These are phyloP conservation scores for Nomada ferruginata DNA, from an alignment of 2,888 invertebrate species.

Conservation along the genomic window DNA sequence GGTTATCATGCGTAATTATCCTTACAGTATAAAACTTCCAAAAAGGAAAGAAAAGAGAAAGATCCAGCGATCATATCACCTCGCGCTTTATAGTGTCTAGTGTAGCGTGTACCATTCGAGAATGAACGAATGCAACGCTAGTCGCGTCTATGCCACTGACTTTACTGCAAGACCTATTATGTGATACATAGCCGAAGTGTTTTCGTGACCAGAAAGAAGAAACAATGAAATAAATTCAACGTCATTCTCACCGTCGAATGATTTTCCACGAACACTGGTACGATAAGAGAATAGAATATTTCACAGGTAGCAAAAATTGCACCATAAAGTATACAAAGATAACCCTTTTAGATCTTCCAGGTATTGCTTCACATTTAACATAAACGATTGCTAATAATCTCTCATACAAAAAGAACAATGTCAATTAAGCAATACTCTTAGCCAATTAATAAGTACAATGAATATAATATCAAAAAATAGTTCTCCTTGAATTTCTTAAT, in stretches of 20 bases:
- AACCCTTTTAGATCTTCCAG: neutral
- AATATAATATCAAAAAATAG: neutral
- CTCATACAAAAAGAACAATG: no score
- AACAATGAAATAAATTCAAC: neutral
- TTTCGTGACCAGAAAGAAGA: slow-evolving; percentile 17
- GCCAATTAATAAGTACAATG: neutral
- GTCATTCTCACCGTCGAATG: neutral
- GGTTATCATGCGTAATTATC: slow-evolving; percentile 53
- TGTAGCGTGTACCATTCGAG: slow-evolving; percentile 37
- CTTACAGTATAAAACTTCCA: slow-evolving; percentile 47
- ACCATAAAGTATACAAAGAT: neutral
- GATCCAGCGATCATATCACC: slow-evolving; percentile 34
- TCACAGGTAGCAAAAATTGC: slow-evolving; percentile 9
- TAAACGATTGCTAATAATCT: no score
- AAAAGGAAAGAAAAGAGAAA: slow-evolving; percentile 34
- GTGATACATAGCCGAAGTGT: slow-evolving; percentile 23
- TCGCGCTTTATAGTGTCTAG: slow-evolving; percentile 10
- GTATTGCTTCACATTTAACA: neutral
- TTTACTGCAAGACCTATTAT: slow-evolving; percentile 34
- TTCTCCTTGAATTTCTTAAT: neutral
- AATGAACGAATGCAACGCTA: slow-evolving; percentile 17
- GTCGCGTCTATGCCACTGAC: slow-evolving; percentile 45
- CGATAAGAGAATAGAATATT: slow-evolving; percentile 23
- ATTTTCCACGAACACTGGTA: neutral
- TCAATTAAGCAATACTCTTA: no score